Evolutionary conservation across 2,113 vertebrate species (phyloP).

Genomic region (Phoenicopterus ruber): DNA sequence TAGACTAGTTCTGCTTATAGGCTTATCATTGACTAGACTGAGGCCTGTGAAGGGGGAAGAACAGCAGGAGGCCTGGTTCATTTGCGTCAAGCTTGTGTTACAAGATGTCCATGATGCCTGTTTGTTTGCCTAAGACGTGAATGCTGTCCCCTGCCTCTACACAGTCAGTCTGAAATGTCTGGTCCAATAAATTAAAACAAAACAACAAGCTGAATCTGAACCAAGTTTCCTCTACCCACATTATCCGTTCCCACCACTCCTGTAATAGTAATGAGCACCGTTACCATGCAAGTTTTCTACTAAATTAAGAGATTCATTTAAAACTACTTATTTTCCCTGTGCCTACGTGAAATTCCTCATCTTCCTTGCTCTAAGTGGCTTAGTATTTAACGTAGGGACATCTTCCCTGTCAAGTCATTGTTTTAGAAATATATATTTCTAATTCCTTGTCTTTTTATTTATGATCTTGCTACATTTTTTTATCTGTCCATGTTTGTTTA

Average conservation of each 20-base stretch:
- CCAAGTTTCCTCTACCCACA: background rate
- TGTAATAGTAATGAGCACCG: background rate
- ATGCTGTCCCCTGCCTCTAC: background rate
- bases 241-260: background rate
- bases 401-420: conserved; percentile 49
- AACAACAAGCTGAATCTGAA: background rate
- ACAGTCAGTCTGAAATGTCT: background rate
- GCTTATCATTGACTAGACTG: background rate
- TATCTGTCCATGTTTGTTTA: conserved; percentile 67
- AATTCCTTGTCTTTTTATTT: conserved; percentile 61
- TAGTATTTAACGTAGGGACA: conserved; percentile 25
- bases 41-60: background rate
- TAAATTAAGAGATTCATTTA: conserved; percentile 12
- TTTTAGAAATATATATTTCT: conserved; percentile 40
- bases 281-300: conserved; percentile 23
- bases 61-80: background rate
- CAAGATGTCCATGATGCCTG: background rate
- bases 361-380: conserved; percentile 4
- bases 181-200: conserved; percentile 11
- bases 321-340: conserved; percentile 17
- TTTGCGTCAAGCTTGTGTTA: background rate
- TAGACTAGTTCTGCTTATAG: background rate
- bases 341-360: conserved; percentile 20
- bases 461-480: conserved; percentile 66
- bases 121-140: background rate